Conservation (phyloP, 2,113 vertebrate species). For the Chunga burmeisteri region DNA sequence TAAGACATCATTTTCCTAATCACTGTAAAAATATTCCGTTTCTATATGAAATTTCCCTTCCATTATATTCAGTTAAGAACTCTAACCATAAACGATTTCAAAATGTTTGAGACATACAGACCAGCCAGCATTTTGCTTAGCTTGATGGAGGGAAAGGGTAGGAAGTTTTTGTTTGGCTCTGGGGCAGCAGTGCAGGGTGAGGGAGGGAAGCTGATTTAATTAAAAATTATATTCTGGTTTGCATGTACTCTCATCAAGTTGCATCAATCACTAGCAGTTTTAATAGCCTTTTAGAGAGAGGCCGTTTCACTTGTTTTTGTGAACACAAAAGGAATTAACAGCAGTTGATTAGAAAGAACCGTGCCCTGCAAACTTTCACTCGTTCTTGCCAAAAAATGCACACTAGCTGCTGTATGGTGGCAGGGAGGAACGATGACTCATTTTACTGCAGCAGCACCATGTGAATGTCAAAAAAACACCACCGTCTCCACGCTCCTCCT, state of each 20-base stretch:
- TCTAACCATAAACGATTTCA: fast-evolving
- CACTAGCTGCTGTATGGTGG: neutral
- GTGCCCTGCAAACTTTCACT: neutral
- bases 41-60: neutral
- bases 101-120: neutral
- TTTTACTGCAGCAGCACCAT: constrained; percentile 45
- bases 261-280: neutral
- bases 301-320: neutral
- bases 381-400: neutral
- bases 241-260: neutral
- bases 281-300: neutral
- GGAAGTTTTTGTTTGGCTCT: neutral
- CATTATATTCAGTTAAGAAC: neutral
- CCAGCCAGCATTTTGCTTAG: fast-evolving
- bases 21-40: neutral
- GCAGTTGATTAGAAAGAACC: neutral
- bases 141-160: neutral
- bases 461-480: neutral
- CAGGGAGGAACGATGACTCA: constrained; percentile 55
- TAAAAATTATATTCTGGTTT: neutral
- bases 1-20: neutral
- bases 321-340: neutral
- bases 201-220: neutral
- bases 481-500: neutral
- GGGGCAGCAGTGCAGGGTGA: neutral